Percentiles rank a stretch among this genome's conserved stretches.
These are phyloP conservation scores for Cerastoderma edule DNA, from an alignment of 2,888 invertebrate species.

Conservation along the genomic window DNA sequence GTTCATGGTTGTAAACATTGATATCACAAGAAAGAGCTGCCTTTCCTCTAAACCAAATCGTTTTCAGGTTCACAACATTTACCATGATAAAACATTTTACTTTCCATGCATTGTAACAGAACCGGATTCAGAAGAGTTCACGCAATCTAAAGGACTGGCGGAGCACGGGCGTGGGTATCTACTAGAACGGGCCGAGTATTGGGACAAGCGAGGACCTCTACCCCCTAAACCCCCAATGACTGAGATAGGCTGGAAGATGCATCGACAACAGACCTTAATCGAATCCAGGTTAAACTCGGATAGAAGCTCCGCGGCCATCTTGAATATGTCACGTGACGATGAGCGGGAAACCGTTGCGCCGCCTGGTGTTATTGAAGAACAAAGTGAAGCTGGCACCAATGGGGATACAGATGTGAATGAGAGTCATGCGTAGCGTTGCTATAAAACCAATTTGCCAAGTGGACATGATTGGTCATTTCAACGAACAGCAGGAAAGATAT, in stretches of 20 bases:
- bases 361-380: constrained; percentile 15
- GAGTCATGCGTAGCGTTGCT: background rate
- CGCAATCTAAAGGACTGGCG: constrained; percentile 53
- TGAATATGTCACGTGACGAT: background rate
- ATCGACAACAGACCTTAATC: constrained; percentile 44
- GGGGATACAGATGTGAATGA: background rate
- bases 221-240: constrained; percentile 67
- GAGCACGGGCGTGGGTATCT: constrained; percentile 65
- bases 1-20: too few relatives aligned
- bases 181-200: constrained; percentile 63
- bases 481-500: too few relatives aligned
- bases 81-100: too few relatives aligned
- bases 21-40: too few relatives aligned
- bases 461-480: too few relatives aligned
- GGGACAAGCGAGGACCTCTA: constrained; percentile 63
- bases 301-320: background rate
- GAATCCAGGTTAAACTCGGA: constrained; percentile 58
- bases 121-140: constrained; percentile 45
- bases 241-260: constrained; percentile 61
- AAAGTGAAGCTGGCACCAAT: constrained; percentile 1
- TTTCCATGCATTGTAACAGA: constrained; percentile 30
- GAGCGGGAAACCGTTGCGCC: background rate
- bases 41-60: too few relatives aligned
- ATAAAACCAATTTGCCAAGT: background rate
- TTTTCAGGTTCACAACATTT: too few relatives aligned